Evolutionary conservation across 2,113 vertebrate species (phyloP).

Genomic region (Thalassoma bifasciatum): DNA sequence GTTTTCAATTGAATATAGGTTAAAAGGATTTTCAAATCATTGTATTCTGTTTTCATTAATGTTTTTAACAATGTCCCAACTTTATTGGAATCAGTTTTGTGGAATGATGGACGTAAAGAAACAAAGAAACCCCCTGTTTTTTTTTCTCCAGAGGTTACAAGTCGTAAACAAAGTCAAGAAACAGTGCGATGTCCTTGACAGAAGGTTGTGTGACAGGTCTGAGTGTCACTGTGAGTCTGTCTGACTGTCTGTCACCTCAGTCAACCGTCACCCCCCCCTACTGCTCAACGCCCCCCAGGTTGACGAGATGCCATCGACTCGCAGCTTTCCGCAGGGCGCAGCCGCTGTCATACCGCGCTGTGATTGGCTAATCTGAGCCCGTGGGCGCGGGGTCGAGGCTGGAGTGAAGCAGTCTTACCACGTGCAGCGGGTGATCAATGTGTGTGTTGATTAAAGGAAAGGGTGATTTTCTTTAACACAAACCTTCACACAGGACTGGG

Average conservation of each 20-base stretch:
- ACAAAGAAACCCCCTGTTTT: too few relatives aligned
- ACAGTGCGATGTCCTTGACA: constrained; percentile 55
- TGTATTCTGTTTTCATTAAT: too few relatives aligned
- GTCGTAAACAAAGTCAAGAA: constrained; percentile 42
- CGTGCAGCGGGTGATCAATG: background rate
- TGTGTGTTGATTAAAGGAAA: constrained; percentile 25
- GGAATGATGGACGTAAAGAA: too few relatives aligned
- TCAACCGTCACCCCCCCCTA: constrained; percentile 51
- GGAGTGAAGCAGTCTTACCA: constrained; percentile 20
- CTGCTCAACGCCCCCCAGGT: constrained; percentile 36
- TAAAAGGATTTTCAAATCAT: too few relatives aligned
- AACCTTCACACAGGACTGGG: constrained; percentile 61
- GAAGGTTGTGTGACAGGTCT: constrained; percentile 63
- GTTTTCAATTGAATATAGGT: too few relatives aligned
- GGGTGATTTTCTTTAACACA: constrained; percentile 19
- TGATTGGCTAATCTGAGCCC: constrained; percentile 68
- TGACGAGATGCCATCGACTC: constrained; percentile 51
- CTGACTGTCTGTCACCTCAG: constrained; percentile 55
- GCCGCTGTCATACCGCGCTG: constrained; percentile 57
- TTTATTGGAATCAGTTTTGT: too few relatives aligned
- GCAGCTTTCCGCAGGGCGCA: constrained; percentile 41
- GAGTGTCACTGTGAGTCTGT: constrained; percentile 37
- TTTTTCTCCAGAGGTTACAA: background rate
- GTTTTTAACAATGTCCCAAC: too few relatives aligned
- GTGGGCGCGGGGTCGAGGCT: constrained; percentile 5